These are phyloP conservation scores for Heliothis virescens DNA, from an alignment of 1,140 invertebrate species.

Conservation along the genomic window DNA sequence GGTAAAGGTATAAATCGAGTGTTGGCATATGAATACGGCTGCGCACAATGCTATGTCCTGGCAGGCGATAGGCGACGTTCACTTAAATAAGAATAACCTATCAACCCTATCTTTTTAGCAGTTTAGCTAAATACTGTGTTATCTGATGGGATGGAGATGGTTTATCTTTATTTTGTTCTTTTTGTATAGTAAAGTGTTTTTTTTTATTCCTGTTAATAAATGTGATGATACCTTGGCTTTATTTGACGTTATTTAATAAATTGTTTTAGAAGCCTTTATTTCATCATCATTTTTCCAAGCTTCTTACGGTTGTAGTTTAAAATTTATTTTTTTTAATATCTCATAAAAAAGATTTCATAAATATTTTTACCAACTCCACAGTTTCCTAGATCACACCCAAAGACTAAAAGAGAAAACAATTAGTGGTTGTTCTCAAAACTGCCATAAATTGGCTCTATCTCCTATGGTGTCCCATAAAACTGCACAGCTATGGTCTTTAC, in stretches of 20 bases:
- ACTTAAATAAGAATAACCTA: constrained; percentile 65
- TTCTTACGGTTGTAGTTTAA: too few relatives aligned
- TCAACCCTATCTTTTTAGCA: constrained; percentile 51
- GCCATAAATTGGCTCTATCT: constrained; percentile 46
- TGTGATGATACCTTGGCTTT: too few relatives aligned
- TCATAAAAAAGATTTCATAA: too few relatives aligned
- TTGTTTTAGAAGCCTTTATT: too few relatives aligned
- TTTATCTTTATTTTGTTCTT: background rate
- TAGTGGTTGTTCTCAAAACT: constrained; percentile 44
- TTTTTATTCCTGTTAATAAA: too few relatives aligned
- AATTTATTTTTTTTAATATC: too few relatives aligned
- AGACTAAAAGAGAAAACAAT: constrained; percentile 47
- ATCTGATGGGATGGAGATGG: background rate
- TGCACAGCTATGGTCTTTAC: constrained; percentile 33
- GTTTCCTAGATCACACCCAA: background rate
- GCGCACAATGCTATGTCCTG: constrained; percentile 74
- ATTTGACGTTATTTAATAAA: too few relatives aligned
- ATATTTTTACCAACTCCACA: constrained; percentile 17
- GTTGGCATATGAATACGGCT: constrained; percentile 80
- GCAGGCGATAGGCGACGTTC: constrained; percentile 53
- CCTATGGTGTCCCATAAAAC: constrained; percentile 42
- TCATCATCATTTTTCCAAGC: too few relatives aligned
- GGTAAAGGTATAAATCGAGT: constrained; percentile 73
- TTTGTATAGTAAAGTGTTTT: background rate
- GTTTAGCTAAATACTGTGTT: constrained; percentile 42